Conservation (phyloP, 2,888 invertebrate species). For the Volucella inanis region DNA sequence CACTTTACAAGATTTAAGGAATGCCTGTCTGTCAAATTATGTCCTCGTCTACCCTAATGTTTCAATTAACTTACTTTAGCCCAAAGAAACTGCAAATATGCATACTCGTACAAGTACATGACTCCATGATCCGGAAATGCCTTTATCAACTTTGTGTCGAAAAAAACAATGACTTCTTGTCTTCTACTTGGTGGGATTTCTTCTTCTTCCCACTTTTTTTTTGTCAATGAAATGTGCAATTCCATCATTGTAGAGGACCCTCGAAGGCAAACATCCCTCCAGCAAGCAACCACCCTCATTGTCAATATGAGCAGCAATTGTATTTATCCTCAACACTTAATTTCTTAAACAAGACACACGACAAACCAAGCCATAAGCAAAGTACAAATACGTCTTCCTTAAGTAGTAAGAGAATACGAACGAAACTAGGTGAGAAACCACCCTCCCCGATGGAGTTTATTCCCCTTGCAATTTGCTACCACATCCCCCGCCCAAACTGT, state of each 20-base stretch:
- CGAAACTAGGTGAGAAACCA: slow-evolving; percentile 35
- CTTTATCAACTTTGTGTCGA: slow-evolving; percentile 8
- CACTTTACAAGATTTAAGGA: too few relatives aligned
- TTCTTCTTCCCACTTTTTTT: neutral
- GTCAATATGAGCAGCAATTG: neutral
- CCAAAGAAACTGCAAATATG: slow-evolving; percentile 1
- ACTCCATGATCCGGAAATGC: slow-evolving; percentile 4
- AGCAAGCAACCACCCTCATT: too few relatives aligned
- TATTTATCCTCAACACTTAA: slow-evolving; percentile 3
- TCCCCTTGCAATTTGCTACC: slow-evolving; percentile 18
- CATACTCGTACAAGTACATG: neutral
- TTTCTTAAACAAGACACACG: slow-evolving; percentile 1
- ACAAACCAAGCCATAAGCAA: too few relatives aligned
- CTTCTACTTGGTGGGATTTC: slow-evolving; percentile 7
- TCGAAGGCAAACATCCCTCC: neutral
- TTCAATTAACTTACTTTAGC: slow-evolving; percentile 13
- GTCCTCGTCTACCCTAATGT: slow-evolving; percentile 1
- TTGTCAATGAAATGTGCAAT: neutral
- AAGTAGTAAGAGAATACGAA: neutral
- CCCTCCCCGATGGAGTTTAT: neutral
- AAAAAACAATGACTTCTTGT: slow-evolving; percentile 26
- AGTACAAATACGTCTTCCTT: too few relatives aligned
- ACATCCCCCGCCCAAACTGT: neutral
- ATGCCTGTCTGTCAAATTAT: neutral
- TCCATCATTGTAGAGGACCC: too few relatives aligned